These are phyloP conservation scores for Diadegma fenestrale DNA, from an alignment of 2,888 invertebrate genomes.

Conservation along the genomic window DNA sequence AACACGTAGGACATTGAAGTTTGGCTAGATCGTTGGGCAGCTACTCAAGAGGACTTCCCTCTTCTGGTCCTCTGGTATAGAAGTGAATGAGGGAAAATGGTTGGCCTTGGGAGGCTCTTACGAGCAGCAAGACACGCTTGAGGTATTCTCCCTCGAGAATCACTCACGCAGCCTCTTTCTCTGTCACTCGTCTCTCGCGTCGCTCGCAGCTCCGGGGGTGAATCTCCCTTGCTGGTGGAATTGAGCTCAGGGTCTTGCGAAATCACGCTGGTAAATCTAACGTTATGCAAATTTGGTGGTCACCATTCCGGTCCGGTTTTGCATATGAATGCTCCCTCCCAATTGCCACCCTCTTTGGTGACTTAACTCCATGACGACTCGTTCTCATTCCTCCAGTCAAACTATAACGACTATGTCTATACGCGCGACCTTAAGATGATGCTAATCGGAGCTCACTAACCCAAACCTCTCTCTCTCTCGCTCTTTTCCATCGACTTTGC, in stretches of 20 bases:
- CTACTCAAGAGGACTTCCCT: constrained; percentile 55
- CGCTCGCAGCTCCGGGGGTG: constrained; percentile 38
- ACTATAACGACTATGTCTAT: constrained; percentile 57
- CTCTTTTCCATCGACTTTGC: constrained; percentile 56
- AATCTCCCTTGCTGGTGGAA: constrained; percentile 55
- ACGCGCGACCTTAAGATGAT: constrained; percentile 80
- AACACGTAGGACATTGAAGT: constrained; percentile 12
- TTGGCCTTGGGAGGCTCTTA: constrained; percentile 15
- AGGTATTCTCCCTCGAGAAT: constrained; percentile 63
- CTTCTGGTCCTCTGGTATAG: background rate
- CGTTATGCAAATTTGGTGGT: constrained; percentile 83
- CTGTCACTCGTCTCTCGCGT: constrained; percentile 3
- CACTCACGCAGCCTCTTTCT: background rate
- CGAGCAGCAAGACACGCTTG: constrained; percentile 50
- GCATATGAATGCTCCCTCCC: constrained; percentile 81
- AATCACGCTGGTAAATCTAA: constrained; percentile 83
- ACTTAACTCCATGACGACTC: constrained; percentile 64
- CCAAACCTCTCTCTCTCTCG: constrained; percentile 63
- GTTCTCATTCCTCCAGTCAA: constrained; percentile 41
- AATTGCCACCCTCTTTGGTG: constrained; percentile 15
- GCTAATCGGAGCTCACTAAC: constrained; percentile 78
- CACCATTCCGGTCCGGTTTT: constrained; percentile 82
- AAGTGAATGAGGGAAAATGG: constrained; percentile 30
- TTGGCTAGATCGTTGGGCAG: constrained; percentile 53
- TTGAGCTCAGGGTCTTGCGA: constrained; percentile 72